Base-by-base conservation (phyloP, 2,888 invertebrate genomes). In the Lepidocyrtinus sp. region DNA sequence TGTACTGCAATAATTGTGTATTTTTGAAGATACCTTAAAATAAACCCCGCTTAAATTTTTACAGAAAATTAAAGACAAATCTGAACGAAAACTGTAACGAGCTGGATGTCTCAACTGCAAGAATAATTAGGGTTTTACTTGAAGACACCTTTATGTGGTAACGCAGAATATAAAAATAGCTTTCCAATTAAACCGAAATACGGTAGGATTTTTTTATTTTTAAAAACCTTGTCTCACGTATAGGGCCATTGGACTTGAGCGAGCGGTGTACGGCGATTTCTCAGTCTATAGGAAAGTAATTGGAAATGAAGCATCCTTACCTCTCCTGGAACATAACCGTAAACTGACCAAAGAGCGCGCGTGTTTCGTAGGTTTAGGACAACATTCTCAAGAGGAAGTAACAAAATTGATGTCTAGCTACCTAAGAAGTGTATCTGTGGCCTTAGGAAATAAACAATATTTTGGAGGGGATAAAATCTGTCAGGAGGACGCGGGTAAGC, bases 401-500 rank as follows among this genome's bases (percentile, higher is more conserved):
- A 24, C 68, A 15, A 22, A 75, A 9, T 45, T 85, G 1, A 85
- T 84, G 78, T 22, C 21, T 5, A 55, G 78, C 0, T 73, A 82
- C 46, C 62, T 87, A 5, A 62, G 74, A n/a, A 79, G 83, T 15
- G 25, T 86, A 1, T 85, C 86, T 1, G 22, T 22, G 9, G 59
- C 83, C 22, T 69, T 87, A 0, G 85, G 85, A 45, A 82, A 78
- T 9, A 84, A 81, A 55, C 75, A 80, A 36, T 84, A 81, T 25
- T 36, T 85, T 22, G 25, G 82, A 1, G 86, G 86, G 85, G 87
- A 85, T 24, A 69, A 78, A 3, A 75, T 82, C 0, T 82, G 72
- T 64, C 82, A 84, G 72, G 79, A 82, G 1, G 89, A 90, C 82
- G n/a, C n/a, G n/a, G n/a, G n/a, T n/a, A n/a, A n/a, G n/a, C n/a